A percentile compares a stretch with the other conserved stretches of the same genome.
phyloP scores from a whole-genome alignment of 2,113 vertebrate genomes.

The Stigmatopora argus region DNA sequence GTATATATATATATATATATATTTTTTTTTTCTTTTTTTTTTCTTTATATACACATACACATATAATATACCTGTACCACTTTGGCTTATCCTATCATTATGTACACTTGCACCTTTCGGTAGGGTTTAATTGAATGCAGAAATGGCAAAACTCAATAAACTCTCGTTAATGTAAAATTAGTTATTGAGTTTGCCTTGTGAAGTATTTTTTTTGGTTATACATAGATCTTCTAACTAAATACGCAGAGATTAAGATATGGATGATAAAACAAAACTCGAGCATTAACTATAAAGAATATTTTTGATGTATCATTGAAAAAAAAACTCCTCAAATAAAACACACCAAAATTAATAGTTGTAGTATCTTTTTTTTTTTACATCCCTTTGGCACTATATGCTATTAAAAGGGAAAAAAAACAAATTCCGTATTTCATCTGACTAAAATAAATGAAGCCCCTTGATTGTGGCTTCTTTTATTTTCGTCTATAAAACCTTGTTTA shows the following conservation, averaged over 20 bases:
- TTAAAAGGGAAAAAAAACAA: neutral
- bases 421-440: conserved; percentile 8
- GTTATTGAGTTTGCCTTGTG: too few relatives aligned
- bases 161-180: too few relatives aligned
- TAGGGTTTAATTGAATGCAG: too few relatives aligned
- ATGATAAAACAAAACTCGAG: neutral
- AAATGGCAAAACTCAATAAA: too few relatives aligned
- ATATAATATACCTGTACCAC: too few relatives aligned
- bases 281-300: neutral
- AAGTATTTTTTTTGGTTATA: too few relatives aligned
- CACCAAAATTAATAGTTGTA: too few relatives aligned
- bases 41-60: too few relatives aligned
- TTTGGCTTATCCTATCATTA: too few relatives aligned
- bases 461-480: conserved; percentile 16
- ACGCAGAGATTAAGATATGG: neutral
- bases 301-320: neutral
- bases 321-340: too few relatives aligned
- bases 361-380: neutral
- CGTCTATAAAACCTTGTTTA: conserved; percentile 24
- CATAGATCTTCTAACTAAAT: neutral
- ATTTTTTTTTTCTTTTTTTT: too few relatives aligned
- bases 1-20: neutral
- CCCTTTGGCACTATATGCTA: neutral
- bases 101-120: too few relatives aligned
- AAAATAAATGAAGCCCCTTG: neutral